phyloP scores from a whole-genome alignment of 2,113 vertebrate species.

The Petaurus breviceps region DNA sequence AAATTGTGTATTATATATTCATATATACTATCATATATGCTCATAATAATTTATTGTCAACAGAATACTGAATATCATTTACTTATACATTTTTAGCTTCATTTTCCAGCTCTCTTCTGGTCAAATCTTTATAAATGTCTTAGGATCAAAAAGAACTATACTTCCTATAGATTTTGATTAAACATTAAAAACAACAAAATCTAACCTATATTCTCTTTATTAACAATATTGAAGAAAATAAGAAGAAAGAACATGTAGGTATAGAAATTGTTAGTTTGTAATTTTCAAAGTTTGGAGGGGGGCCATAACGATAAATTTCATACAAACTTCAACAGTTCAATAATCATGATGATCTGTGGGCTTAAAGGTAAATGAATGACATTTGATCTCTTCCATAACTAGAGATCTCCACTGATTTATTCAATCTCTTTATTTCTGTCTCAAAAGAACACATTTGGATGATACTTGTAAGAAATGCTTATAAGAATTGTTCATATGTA shows the following conservation, averaged over 20 bases:
- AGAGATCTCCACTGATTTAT: constrained; percentile 57
- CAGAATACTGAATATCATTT: constrained; percentile 26
- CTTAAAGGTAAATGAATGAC: constrained; percentile 58
- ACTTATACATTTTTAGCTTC: constrained; percentile 9
- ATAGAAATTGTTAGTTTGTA: constrained; percentile 33
- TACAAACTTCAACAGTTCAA: constrained; percentile 48
- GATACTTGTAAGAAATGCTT: background rate
- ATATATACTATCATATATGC: background rate
- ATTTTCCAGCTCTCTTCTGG: constrained; percentile 11
- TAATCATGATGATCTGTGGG: constrained; percentile 43
- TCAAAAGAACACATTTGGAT: constrained; percentile 32
- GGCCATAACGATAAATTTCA: constrained; percentile 60
- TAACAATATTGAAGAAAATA: background rate
- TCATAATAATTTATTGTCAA: rapidly evolving
- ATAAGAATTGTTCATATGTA: background rate
- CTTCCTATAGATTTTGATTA: constrained; percentile 27
- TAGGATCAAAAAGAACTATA: constrained; percentile 22
- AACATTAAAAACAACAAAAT: constrained; percentile 34
- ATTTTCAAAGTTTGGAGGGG: constrained; percentile 50
- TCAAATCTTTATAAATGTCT: constrained; percentile 44
- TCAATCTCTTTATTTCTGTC: background rate
- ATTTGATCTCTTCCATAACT: constrained; percentile 49
- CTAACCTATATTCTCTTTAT: background rate
- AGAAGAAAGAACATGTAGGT: background rate
- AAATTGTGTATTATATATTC: background rate